Percentiles rank a stretch among this genome's conserved stretches.
phyloP scores from a whole-genome alignment of 2,888 invertebrate species.

The Aporophyla lueneburgensis region DNA sequence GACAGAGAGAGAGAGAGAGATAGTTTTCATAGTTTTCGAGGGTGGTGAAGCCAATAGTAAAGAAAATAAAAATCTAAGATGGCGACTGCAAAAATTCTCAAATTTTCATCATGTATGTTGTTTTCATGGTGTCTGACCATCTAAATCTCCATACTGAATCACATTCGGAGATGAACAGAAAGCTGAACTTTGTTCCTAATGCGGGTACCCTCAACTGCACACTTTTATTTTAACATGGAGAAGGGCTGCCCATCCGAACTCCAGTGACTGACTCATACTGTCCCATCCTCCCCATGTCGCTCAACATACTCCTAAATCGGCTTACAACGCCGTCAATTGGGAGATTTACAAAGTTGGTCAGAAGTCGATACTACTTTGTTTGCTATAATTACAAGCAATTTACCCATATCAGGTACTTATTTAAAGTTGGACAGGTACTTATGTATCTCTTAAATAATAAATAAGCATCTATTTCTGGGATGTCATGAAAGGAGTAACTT shows the following conservation, averaged over 20 bases:
- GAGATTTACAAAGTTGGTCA: not conserved
- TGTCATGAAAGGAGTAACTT: not conserved
- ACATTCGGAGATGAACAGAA: no score
- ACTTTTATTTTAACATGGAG: not conserved
- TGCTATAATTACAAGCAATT: not conserved
- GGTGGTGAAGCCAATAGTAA: no score
- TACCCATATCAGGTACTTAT: not conserved
- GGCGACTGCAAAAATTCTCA: no score
- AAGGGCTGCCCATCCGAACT: not conserved
- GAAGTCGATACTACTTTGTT: not conserved
- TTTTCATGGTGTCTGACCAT: no score
- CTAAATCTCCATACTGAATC: no score
- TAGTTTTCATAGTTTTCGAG: no score
- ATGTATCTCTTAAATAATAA: not conserved
- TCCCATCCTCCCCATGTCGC: not conserved
- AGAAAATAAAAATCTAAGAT: no score
- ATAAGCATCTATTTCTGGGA: not conserved
- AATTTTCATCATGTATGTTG: no score
- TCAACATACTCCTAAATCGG: not conserved
- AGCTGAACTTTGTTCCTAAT: no score
- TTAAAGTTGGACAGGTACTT: not conserved
- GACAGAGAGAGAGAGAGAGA: no score
- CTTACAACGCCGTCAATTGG: not conserved
- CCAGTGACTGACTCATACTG: not conserved
- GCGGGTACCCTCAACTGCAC: no score